Base-by-base conservation (phyloP, 2,113 vertebrate genomes). In the Myotis yumanensis region DNA sequence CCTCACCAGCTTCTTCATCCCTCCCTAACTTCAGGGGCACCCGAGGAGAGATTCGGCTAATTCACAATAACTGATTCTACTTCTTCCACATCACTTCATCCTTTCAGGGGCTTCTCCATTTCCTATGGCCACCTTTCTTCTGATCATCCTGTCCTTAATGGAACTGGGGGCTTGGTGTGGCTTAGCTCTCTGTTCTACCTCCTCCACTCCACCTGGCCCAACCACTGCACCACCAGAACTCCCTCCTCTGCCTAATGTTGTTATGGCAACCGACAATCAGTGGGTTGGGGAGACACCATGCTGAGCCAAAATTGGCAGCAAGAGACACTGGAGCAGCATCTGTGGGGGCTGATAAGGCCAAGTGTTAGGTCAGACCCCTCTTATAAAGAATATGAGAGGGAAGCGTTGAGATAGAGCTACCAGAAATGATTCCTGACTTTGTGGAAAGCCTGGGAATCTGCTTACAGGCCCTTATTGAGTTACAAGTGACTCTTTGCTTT, bases 131-230 rank as follows among this genome's bases (percentile, higher is more conserved):
- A 94, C 96, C 90, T 97, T 91, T 43, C 86, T 93, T 84, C 69
- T 18, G n/a, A 22, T 69, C 28, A 32, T 22, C 83, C 68, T n/a
- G 32, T 25, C 83, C 72, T 93, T 85, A 79, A 66, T 11, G 32
- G 92, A 82, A 91, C 66, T 68, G 4, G 18, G 72, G 64, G 92
- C 68, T 73, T 46, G 20, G 81, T 90, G 85, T 43, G 84, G 86
- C 30, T 94, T 52, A 28, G 73, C 77, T 96, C 20, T 96, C 94
- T 96, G 92, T 92, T 96, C 86, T 84, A 68, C 94, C 96, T 96
- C 96, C 95, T 96, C 95, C 95, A 96, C 96, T 96, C 96, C 96
- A 95, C 96, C 97, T 97, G 96, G 88, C 32, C 75, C 88, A 89
- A 92, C 94, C 90, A 93, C 89, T 90, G 94, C 87, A 93, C 72